These are phyloP conservation scores for Rhagoletis pomonella DNA, from an alignment of 1,140 invertebrate genomes.

Conservation along the genomic window DNA sequence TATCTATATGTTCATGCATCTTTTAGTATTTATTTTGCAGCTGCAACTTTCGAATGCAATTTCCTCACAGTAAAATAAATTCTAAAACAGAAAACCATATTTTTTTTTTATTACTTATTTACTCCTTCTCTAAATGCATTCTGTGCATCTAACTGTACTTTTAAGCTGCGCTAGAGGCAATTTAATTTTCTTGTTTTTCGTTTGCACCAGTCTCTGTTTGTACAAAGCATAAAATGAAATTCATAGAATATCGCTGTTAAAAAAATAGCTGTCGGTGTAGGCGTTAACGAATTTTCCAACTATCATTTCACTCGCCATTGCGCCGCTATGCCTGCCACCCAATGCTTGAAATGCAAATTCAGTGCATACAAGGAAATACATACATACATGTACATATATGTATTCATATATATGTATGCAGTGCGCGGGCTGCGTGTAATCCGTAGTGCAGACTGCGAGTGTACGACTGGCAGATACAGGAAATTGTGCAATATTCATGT, in stretches of 20 bases:
- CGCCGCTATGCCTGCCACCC: not conserved
- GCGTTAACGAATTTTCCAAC: constrained; percentile 20
- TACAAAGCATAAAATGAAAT: not conserved
- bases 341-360: no score
- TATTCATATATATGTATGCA: not conserved
- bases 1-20: not conserved
- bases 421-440: not conserved
- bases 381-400: not conserved
- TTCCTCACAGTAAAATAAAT: constrained; percentile 1
- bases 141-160: not conserved
- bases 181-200: constrained; percentile 5
- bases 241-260: not conserved
- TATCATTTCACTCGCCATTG: not conserved
- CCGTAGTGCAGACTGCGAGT: not conserved
- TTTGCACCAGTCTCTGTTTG: not conserved
- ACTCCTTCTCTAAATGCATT: not conserved
- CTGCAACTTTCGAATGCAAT: not conserved
- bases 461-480: not conserved
- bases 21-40: constrained; percentile 8
- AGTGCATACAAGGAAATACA: no score
- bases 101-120: no score
- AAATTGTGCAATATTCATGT: constrained; percentile 38
- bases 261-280: constrained; percentile 10
- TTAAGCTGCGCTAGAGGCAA: not conserved
- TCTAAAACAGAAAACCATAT: not conserved